Base-by-base conservation (phyloP, 2,888 invertebrate genomes). In the Sinohyriopsis cumingii region DNA sequence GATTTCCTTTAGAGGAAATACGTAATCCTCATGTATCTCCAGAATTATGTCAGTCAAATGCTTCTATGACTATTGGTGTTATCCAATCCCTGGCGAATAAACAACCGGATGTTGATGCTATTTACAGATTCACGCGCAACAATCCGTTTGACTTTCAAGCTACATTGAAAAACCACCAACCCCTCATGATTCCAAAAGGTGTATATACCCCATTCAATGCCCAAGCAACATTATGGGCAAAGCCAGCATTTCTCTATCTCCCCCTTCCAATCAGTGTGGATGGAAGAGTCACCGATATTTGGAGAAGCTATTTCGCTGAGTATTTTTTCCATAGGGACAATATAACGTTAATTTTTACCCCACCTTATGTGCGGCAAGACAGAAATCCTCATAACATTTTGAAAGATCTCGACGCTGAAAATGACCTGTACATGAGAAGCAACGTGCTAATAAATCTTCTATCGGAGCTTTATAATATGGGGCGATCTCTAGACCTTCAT, bases 31-130 rank as follows among this genome's bases (percentile, higher is more conserved):
- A 45, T 20, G 54, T 59, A 25, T 19, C 25, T n/a, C 5, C 9
- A 15, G n/a, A 28, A 28, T 45, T 45, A 45, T 45, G 45, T 45
- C 45, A 45, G 45, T 45, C 45, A 45, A 45, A 45, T 45, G 45
- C 45, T 1, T 45, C 45, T 45, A 45, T 45, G 15, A 6, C 15
- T 20, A 19, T 73, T 19, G 72, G 69, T 19, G 66, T 69, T n/a
- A 56, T 73, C 1, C 72, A 73, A 28, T 69, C 69, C 18, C 45
- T 73, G 18, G 72, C 72, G 28, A 69, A 73, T 56, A 22, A 56
- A 55, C 63, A 73, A 56, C 72, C 72, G 15, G 72, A 73, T 63
- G 69, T 73, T 22, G 72, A 73, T 63, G 72, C 72, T 56, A 57
- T 73, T 63, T 73, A 67, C 53, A 55, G 72, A 54, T 57, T 73